phyloP scores from a whole-genome alignment of 2,113 vertebrate genomes.

The Dasyornis broadbenti region DNA sequence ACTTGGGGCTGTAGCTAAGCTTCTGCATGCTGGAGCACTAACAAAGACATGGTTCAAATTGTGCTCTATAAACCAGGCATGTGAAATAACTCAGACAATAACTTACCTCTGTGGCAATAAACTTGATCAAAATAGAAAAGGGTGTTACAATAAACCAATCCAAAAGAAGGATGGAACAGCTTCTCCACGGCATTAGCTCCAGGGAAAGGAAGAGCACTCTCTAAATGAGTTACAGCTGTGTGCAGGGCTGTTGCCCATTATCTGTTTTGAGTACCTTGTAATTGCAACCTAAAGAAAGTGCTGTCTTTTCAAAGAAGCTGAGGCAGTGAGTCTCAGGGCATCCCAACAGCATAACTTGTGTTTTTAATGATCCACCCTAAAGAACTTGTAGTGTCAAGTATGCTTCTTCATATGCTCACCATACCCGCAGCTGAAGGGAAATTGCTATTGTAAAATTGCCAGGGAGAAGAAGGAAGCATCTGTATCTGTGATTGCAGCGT shows the following conservation, averaged over 20 bases:
- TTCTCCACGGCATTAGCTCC: not conserved
- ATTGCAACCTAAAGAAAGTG: not conserved
- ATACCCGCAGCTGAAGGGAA: not conserved
- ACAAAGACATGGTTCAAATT: not conserved
- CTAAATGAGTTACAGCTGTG: not conserved
- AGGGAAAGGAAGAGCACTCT: not conserved
- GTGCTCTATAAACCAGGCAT: not conserved
- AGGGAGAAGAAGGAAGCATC: not conserved
- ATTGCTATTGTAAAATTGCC: not conserved
- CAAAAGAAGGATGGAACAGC: not conserved
- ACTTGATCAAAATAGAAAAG: conserved; percentile 6
- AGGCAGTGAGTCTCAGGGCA: not conserved
- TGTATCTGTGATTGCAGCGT: not conserved
- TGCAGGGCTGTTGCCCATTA: not conserved
- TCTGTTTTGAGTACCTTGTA: not conserved
- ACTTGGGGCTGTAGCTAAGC: not conserved
- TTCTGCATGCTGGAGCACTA: not conserved
- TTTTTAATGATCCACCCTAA: not conserved
- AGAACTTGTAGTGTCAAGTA: not conserved
- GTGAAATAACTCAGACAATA: not conserved
- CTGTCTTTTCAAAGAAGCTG: not conserved
- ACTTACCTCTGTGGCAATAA: not conserved
- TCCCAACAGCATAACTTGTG: not conserved
- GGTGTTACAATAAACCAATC: not conserved
- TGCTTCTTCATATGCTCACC: not conserved